A percentile compares a stretch with the other conserved stretches of the same genome.
Conservation (phyloP, 2,113 vertebrate species). For the Triplophysa rosa region DNA sequence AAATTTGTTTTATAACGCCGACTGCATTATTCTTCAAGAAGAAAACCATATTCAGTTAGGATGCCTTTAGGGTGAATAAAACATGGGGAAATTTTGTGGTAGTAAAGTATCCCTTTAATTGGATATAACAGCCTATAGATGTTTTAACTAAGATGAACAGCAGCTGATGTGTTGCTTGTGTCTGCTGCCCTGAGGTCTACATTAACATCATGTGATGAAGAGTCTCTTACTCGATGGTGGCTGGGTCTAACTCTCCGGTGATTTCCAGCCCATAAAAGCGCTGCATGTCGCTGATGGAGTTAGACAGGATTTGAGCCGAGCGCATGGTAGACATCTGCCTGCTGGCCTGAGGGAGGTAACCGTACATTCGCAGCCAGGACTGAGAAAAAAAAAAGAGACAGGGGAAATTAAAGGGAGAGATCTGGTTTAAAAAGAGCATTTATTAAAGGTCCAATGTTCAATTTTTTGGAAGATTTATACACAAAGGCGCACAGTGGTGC, state of each 20-base stretch:
- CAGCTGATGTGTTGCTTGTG: background rate
- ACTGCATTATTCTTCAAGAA: too few relatives aligned
- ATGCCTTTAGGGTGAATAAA: too few relatives aligned
- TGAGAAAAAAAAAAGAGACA: slow-evolving; percentile 54
- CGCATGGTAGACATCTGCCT: slow-evolving; percentile 94
- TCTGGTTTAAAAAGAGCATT: background rate
- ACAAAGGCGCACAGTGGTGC: too few relatives aligned
- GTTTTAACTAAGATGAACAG: background rate
- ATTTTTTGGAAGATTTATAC: too few relatives aligned
- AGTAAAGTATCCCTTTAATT: too few relatives aligned
- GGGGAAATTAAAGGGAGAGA: background rate
- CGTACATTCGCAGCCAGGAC: slow-evolving; percentile 94
- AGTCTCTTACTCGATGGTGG: slow-evolving; percentile 80
- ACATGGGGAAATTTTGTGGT: too few relatives aligned
- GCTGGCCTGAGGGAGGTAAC: slow-evolving; percentile 90
- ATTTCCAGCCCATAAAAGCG: slow-evolving; percentile 89
- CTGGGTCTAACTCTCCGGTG: slow-evolving; percentile 84
- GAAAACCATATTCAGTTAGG: too few relatives aligned
- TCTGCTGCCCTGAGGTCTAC: too few relatives aligned
- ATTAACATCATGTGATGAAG: background rate
- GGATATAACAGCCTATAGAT: background rate
- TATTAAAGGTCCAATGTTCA: background rate
- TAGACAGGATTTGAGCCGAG: slow-evolving; percentile 87
- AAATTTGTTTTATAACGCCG: too few relatives aligned
- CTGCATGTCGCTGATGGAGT: slow-evolving; percentile 89